A percentile compares a stretch with the other conserved stretches of the same genome.
Conservation (phyloP, 37 sponge, comb jelly and placozoan species). For the Halisarca cf. caerulea region DNA sequence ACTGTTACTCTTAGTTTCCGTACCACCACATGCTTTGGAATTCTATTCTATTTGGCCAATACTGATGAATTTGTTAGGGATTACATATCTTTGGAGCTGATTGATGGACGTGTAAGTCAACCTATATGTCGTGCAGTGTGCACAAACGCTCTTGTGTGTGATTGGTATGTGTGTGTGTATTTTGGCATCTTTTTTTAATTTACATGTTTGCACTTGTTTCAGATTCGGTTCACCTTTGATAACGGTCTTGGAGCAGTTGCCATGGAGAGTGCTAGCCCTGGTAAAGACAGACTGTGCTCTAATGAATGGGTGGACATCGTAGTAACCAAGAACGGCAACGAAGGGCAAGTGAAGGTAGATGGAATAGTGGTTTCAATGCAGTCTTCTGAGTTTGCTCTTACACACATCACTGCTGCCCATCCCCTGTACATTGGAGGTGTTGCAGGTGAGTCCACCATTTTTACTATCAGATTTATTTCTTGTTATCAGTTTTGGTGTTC, state of each 20-base stretch:
- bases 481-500: too few species aligned
- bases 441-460: conserved; percentile 65
- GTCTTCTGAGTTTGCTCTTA: conserved; percentile 2
- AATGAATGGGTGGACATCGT: conserved; percentile 49
- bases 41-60: conserved; percentile 50
- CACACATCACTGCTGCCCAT: conserved; percentile 27
- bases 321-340: conserved; percentile 28
- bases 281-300: conserved; percentile 29
- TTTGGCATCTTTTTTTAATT: background rate
- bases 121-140: too few species aligned
- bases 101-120: conserved; percentile 43
- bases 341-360: conserved; percentile 37
- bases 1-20: conserved; percentile 41
- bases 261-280: conserved; percentile 33
- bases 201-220: background rate
- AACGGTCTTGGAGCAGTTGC: conserved; percentile 46
- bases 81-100: conserved; percentile 38
- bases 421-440: conserved; percentile 74
- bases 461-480: too few species aligned
- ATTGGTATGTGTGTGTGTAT: background rate
- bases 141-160: too few species aligned
- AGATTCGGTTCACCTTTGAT: conserved; percentile 52
- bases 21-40: conserved; percentile 40
- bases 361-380: background rate
- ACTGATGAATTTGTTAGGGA: conserved; percentile 30